A percentile compares a stretch with the other conserved stretches of the same genome.
These are phyloP conservation scores for Epinephelus lanceolatus DNA, from an alignment of 2,113 vertebrate genomes.

Conservation along the genomic window DNA sequence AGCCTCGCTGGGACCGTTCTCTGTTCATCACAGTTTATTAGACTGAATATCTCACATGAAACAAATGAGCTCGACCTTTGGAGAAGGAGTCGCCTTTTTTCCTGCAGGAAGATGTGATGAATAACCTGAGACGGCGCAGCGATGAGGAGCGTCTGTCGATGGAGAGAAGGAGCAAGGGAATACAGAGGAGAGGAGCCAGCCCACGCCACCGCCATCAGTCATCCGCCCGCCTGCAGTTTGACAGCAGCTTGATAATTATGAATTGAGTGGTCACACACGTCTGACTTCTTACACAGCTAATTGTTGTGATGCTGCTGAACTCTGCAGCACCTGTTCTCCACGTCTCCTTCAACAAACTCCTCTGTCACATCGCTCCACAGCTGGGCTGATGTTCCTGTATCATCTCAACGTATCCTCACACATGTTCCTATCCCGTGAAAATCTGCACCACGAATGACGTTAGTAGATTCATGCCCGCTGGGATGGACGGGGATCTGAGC, in stretches of 20 bases:
- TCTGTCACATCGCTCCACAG: no score
- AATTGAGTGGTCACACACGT: background rate
- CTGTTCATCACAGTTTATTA: slow-evolving; percentile 67
- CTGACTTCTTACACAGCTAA: background rate
- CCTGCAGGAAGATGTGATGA: slow-evolving; percentile 43
- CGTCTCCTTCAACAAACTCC: background rate
- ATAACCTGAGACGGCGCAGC: slow-evolving; percentile 37
- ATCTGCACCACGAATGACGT: no score
- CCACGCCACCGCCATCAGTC: slow-evolving; percentile 34
- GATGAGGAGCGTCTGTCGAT: slow-evolving; percentile 35
- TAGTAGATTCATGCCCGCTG: no score
- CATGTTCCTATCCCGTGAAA: no score
- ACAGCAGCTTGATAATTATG: slow-evolving; percentile 1
- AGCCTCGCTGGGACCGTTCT: slow-evolving; percentile 34
- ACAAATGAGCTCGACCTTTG: slow-evolving; percentile 73
- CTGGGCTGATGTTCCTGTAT: no score
- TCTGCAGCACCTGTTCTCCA: background rate
- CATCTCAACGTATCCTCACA: no score
- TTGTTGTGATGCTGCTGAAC: background rate
- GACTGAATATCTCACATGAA: slow-evolving; percentile 57
- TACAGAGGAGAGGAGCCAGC: background rate
- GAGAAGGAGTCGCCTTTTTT: slow-evolving; percentile 23
- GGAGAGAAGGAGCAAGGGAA: slow-evolving; percentile 14
- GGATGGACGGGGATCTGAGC: slow-evolving; percentile 24
- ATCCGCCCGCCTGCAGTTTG: slow-evolving; percentile 14